Conservation (phyloP, 2,797 vertebrate species). For the Cottoperca gobio region DNA sequence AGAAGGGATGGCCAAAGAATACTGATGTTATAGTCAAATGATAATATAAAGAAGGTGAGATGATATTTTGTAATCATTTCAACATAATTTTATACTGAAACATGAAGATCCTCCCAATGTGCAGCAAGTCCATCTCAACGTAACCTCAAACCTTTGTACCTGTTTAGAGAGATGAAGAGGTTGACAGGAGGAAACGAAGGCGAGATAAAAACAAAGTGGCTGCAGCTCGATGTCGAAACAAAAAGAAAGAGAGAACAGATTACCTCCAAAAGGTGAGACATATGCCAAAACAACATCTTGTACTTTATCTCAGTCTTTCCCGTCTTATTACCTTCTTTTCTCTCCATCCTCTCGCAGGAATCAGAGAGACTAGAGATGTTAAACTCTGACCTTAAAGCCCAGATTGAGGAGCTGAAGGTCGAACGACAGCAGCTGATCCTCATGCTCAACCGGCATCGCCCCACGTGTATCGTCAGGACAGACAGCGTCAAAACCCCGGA, state of each 20-base stretch:
- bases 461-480: constrained; percentile 96
- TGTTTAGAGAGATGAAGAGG: constrained; percentile 92
- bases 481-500: constrained; percentile 94
- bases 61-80: not conserved
- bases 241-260: constrained; percentile 97
- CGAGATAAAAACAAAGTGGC: constrained; percentile 99
- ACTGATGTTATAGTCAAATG: not conserved
- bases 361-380: constrained; percentile 96
- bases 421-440: constrained; percentile 96
- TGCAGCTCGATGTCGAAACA: constrained; percentile 97
- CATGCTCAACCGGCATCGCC: constrained; percentile 95
- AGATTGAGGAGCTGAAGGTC: constrained; percentile 96
- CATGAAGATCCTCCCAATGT: not conserved
- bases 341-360: constrained; percentile 82
- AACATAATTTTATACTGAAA: not conserved
- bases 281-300: not conserved
- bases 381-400: constrained; percentile 95
- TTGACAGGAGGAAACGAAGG: constrained; percentile 94
- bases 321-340: not conserved
- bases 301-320: too few species aligned
- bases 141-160: constrained; percentile 2
- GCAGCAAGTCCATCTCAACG: not conserved
- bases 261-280: constrained; percentile 93
- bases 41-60: not conserved
- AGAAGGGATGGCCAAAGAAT: not conserved